Evolutionary conservation across 2,797 vertebrate genomes (phyloP).

Genomic region (Brachyalestes nurse): DNA sequence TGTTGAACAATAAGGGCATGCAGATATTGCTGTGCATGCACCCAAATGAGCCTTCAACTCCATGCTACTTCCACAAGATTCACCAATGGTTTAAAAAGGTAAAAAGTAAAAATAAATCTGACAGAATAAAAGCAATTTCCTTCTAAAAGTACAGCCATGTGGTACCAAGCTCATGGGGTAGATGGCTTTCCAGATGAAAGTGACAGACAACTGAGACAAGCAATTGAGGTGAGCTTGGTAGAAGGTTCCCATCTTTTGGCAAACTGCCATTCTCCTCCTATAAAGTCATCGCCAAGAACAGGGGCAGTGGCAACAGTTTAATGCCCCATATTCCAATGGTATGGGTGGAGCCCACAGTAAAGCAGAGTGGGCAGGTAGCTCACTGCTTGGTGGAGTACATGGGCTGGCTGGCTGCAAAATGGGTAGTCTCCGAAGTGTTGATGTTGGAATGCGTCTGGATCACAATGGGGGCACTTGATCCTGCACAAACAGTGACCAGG

Average conservation of each 20-base stretch:
- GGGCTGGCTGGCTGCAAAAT: slow-evolving; percentile 65
- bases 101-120: not conserved
- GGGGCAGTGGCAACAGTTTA: slow-evolving; percentile 42
- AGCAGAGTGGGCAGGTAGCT: slow-evolving; percentile 37
- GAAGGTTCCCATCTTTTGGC: slow-evolving; percentile 45
- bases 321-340: slow-evolving; percentile 1
- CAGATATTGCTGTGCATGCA: slow-evolving; percentile 48
- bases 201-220: slow-evolving; percentile 19
- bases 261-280: slow-evolving; percentile 26
- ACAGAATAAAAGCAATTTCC: slow-evolving; percentile 25
- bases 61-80: slow-evolving; percentile 34
- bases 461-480: slow-evolving; percentile 59
- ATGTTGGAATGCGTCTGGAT: slow-evolving; percentile 71
- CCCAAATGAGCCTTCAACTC: slow-evolving; percentile 25
- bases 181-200: slow-evolving; percentile 18
- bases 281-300: slow-evolving; percentile 51
- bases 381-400: slow-evolving; percentile 53
- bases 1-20: slow-evolving; percentile 44
- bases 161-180: slow-evolving; percentile 18
- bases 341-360: slow-evolving; percentile 30
- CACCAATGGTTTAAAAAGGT: not conserved
- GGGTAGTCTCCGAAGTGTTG: slow-evolving; percentile 64
- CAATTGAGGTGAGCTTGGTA: slow-evolving; percentile 33
- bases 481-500: slow-evolving; percentile 48
- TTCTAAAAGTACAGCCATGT: slow-evolving; percentile 22